A percentile compares a stretch with the other conserved stretches of the same genome.
Conservation (phyloP, 2,113 vertebrate species). For the Hemichromis elongatus region DNA sequence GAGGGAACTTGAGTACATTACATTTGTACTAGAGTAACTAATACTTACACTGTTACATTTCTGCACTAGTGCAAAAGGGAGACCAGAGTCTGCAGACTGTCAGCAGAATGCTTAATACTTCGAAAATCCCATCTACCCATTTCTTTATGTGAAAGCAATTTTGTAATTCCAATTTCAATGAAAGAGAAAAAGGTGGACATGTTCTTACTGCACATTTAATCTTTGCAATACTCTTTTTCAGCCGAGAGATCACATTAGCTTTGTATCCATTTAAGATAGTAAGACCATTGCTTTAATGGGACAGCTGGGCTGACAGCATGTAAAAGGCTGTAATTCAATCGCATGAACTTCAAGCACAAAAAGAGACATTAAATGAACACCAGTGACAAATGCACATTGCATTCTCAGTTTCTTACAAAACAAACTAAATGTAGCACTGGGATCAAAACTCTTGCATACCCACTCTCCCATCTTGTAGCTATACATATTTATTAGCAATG, state of each 20-base stretch:
- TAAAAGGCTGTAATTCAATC: conserved; percentile 68
- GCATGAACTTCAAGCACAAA: conserved; percentile 61
- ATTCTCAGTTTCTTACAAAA: conserved; percentile 40
- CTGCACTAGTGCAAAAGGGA: not conserved
- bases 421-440: conserved; percentile 27
- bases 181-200: not conserved
- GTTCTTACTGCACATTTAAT: not conserved
- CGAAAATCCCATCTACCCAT: not conserved
- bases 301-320: conserved; percentile 67
- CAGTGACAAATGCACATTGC: conserved; percentile 29
- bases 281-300: conserved; percentile 73
- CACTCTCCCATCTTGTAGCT: conserved; percentile 11
- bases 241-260: not conserved
- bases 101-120: not conserved
- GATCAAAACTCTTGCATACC: conserved; percentile 18
- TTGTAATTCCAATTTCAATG: not conserved
- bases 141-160: not conserved
- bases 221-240: not conserved
- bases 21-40: not conserved
- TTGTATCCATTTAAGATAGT: conserved; percentile 37
- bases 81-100: not conserved
- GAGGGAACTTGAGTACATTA: not conserved
- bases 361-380: conserved; percentile 52
- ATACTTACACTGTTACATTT: not conserved
- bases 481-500: conserved; percentile 18